These are phyloP conservation scores for Colostygia pectinataria DNA, from an alignment of 2,888 invertebrate species.

Conservation along the genomic window DNA sequence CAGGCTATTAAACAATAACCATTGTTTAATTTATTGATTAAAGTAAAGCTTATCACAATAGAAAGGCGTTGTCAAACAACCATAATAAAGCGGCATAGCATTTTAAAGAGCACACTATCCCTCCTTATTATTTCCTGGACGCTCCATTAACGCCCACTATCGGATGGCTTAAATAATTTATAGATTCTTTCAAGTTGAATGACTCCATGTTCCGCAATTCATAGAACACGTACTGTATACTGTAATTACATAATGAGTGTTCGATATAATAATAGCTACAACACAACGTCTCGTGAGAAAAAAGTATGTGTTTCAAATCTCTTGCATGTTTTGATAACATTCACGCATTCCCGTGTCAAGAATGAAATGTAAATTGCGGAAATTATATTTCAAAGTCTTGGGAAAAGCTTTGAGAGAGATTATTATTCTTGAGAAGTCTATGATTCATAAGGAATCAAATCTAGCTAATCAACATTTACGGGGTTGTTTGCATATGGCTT, in stretches of 20 bases:
- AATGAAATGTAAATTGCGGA: constrained; percentile 9
- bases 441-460: no score
- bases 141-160: constrained; percentile 35
- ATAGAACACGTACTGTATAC: constrained; percentile 17
- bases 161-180: constrained; percentile 31
- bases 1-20: no score
- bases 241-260: constrained; percentile 19
- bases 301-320: constrained; percentile 7
- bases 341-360: constrained; percentile 15
- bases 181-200: constrained; percentile 30
- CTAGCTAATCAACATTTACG: no score
- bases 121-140: constrained; percentile 37
- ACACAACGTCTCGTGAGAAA: constrained; percentile 14
- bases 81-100: constrained; percentile 26
- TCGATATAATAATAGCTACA: constrained; percentile 12
- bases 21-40: no score
- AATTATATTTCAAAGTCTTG: constrained; percentile 6
- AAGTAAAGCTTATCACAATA: background rate
- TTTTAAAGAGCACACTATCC: constrained; percentile 28
- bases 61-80: constrained; percentile 24
- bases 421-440: no score
- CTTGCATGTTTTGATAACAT: constrained; percentile 23
- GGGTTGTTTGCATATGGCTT: no score
- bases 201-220: constrained; percentile 25
- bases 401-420: background rate